Base-by-base conservation (phyloP, 1,140 invertebrate species). In the Plodia interpunctella region DNA sequence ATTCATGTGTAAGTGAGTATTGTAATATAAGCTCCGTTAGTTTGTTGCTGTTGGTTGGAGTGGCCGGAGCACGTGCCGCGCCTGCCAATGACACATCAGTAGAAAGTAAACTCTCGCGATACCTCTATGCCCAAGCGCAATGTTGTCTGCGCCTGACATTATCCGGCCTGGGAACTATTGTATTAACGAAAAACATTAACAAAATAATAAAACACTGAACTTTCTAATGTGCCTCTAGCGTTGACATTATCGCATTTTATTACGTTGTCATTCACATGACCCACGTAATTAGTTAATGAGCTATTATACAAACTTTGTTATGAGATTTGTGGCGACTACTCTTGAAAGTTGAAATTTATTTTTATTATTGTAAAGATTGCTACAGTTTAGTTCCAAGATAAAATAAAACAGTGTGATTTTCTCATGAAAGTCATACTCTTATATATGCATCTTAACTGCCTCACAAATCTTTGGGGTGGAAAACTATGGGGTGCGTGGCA, bases 101-200 rank as follows among this genome's bases (percentile, higher is more conserved):
- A 78, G 79, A 83, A 83, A 83, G 80, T 80, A 73, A 80, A 75
- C 76, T 78, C 74, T 80, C 70, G 62, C 57, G 55, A 58, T 44
- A 58, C 53, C 25, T 13, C 9, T 56, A 25, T 44, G 50, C 58
- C 51, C 59, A 25, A 5, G 6, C 6, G 30, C 30, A 32, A 32
- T 32, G 30, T 32, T 21, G 51, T 25, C 53, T 50, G 19, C 56
- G 50, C 61, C 52, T 49, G 57, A 66, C 58, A 57, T 20, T 21
- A 25, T 44, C 38, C 50, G 21, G 13, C 21, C 58, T 54, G 61
- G 59, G 59, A 50, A 44, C 64, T 59, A 71, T 76, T 74, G 68
- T 72, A 66, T 62, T 63, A 57, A 59, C 60, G 62, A 57, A 70
- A 62, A 25, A 20, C 35, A 49, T n/a, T 13, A 49, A 25, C 1